These are phyloP conservation scores for Pristionchus arcanus DNA, from an alignment of 2,888 invertebrate species.

Conservation along the genomic window DNA sequence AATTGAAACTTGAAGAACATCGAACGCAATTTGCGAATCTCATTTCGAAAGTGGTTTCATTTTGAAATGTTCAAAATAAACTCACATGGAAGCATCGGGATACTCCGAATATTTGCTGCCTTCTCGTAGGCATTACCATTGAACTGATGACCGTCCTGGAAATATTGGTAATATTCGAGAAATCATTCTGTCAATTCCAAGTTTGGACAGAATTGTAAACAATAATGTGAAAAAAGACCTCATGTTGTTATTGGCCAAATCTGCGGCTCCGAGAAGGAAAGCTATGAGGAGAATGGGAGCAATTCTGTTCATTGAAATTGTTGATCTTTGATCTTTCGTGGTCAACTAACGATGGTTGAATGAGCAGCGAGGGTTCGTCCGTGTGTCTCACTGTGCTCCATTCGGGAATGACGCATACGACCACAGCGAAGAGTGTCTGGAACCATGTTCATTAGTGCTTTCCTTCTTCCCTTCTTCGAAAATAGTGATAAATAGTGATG, in stretches of 20 bases:
- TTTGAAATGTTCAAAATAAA: background rate
- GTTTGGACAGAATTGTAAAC: too few species aligned
- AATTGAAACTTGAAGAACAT: background rate
- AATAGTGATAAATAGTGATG: too few species aligned
- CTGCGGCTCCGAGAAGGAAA: constrained; percentile 38
- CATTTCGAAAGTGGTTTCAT: background rate
- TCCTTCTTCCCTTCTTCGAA: too few species aligned
- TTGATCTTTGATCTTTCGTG: background rate
- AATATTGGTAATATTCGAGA: background rate
- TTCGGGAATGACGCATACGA: background rate
- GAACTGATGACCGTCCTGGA: constrained; percentile 22
- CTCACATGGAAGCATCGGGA: constrained; percentile 40
- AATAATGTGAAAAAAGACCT: background rate
- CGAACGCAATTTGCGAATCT: background rate
- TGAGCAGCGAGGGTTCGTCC: constrained; percentile 42
- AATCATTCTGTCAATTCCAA: too few species aligned
- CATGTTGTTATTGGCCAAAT: constrained; percentile 42
- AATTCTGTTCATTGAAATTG: background rate
- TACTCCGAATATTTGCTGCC: constrained; percentile 24
- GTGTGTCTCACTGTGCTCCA: constrained; percentile 50
- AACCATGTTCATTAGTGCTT: too few species aligned
- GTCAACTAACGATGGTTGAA: constrained; percentile 20
- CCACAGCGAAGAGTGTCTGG: background rate
- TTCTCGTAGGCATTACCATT: background rate
- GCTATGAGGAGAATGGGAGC: background rate